These are phyloP conservation scores for Phodopus roborovskii DNA, from an alignment of 2,113 vertebrate genomes.

Conservation along the genomic window DNA sequence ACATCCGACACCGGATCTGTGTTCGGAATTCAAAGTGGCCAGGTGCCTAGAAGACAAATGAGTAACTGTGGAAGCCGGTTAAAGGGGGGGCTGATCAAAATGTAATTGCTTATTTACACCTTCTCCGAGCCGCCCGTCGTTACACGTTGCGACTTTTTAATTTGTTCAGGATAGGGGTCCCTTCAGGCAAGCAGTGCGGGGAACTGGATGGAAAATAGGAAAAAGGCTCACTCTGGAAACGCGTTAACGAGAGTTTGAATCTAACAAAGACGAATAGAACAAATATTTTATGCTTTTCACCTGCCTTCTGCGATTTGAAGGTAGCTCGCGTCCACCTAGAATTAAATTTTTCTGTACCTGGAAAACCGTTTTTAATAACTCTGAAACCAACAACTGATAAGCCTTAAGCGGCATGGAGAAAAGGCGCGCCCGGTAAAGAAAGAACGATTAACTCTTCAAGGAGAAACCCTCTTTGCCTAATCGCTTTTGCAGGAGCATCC, in stretches of 20 bases:
- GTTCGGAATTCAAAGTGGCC: not conserved
- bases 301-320: accelerated
- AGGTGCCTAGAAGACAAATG: accelerated
- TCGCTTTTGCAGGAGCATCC: too few relatives aligned
- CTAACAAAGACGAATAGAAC: not conserved
- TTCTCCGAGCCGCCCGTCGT: not conserved
- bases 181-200: not conserved
- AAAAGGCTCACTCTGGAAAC: not conserved
- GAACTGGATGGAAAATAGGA: not conserved
- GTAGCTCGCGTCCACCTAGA: not conserved
- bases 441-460: not conserved
- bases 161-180: not conserved
- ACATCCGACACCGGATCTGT: not conserved
- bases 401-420: not conserved
- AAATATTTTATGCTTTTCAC: not conserved
- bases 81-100: accelerated
- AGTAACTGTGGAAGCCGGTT: too few relatives aligned
- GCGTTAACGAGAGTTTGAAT: not conserved
- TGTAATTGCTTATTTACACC: accelerated
- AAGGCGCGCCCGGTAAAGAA: not conserved
- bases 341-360: not conserved
- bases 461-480: not conserved
- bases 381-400: not conserved
- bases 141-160: not conserved
- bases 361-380: not conserved